Evolutionary conservation across 2,113 vertebrate species (phyloP), one percentile per base, ranked within the genome.

Genomic region (Accipiter virgatus): DNA sequence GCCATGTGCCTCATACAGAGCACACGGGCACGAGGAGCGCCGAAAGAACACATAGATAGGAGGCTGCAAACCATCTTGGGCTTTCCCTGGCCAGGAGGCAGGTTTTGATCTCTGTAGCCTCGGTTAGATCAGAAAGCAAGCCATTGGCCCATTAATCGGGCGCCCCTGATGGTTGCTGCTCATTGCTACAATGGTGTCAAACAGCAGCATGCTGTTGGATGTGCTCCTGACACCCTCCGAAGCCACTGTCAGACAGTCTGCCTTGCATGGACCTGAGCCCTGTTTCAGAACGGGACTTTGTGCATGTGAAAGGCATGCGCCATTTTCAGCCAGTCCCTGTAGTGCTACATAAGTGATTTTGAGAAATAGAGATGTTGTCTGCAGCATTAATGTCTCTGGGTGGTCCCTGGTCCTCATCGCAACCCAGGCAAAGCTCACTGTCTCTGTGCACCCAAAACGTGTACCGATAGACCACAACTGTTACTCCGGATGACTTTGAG

Each of bases 231-330:
- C 19, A 16, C 7, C 58, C 29, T 34, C 67, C 13, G 2, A 43
- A 15, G 50, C 38, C 65, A 40, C 34, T 14, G 38, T 43, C 31
- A 11, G 27, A 32, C 25, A 20, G 25, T 38, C 26, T 32, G 72
- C 73, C 50, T 26, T 8, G 27, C 13, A 14, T 0, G 16, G 40
- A 26, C 12, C 12, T 3, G 2, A n/a, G 25, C 29, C n/a, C 38
- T 1, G 1, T 6, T 34, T 40, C 67, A 42, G 27, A 16, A 6
- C 0, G 0, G 53, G 36, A 11, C 42, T 25, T 29, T 20, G 23
- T 18, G 32, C n/a, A 9, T 5, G n/a, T 19, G 10, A 40, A 11
- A 31, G 43, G 34, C 38, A 26, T 1, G 6, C 71, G 29, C 21
- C 55, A 19, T 23, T 68, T 47, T 17, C 63, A 42, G 58, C 1